Conservation (phyloP, 2,113 vertebrate species). For the Rhinoderma darwinii region DNA sequence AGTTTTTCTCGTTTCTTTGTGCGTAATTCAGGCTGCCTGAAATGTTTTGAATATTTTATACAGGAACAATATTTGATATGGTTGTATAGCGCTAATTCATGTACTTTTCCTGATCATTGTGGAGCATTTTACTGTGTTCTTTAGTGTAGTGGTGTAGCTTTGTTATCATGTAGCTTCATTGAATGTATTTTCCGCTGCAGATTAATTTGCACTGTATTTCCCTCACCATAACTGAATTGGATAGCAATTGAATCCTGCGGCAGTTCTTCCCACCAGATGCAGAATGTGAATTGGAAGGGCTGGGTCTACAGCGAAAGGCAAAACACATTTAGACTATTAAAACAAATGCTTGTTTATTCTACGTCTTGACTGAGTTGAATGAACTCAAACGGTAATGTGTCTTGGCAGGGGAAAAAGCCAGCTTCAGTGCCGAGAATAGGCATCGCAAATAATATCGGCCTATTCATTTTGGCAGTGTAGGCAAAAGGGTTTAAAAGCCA, state of each 20-base stretch:
- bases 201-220: constrained; percentile 31
- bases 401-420: constrained; percentile 33
- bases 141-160: neutral
- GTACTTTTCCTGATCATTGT: neutral
- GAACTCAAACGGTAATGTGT: constrained; percentile 36
- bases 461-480: constrained; percentile 18
- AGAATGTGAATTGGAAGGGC: constrained; percentile 43
- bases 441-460: constrained; percentile 20
- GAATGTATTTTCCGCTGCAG: constrained; percentile 4
- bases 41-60: neutral
- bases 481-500: neutral
- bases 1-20: neutral
- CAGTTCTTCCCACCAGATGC: constrained; percentile 42
- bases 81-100: neutral
- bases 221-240: neutral
- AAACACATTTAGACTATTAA: constrained; percentile 33
- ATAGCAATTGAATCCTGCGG: constrained; percentile 20
- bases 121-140: neutral
- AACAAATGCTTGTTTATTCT: constrained; percentile 50
- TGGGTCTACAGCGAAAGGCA: constrained; percentile 6
- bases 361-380: constrained; percentile 32
- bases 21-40: too few relatives aligned
- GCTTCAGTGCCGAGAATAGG: constrained; percentile 11
- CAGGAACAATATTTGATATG: neutral
- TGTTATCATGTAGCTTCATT: neutral